Base-by-base conservation (phyloP, 2,797 vertebrate species). In the Otus scops region DNA sequence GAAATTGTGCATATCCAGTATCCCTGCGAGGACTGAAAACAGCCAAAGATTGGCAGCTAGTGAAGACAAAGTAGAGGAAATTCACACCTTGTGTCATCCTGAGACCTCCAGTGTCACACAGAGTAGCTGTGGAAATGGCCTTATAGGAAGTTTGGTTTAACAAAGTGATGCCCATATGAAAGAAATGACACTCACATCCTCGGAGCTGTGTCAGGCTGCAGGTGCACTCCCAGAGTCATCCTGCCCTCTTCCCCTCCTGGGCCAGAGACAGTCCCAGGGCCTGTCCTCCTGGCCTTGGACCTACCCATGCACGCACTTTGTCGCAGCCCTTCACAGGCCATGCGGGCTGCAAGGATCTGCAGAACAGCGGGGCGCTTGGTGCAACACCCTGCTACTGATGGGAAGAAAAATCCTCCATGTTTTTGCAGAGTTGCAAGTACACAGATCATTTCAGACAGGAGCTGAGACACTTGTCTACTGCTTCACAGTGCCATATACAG, bases 231-330 rank as follows among this genome's bases (percentile, higher is more conserved):
- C 2, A 2, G 32, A 32, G 36, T 45, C 39, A 10, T 19, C 13
- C 17, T 18, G 9, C 16, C 16, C 28, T 63, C 21, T 11, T 47
- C 12, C 7, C 9, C 34, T 43, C 34, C 43, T 3, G 13, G 28
- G 28, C 11, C 67, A 70, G 36, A 26, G n/a, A 8, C 21, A 27
- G 38, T 21, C 19, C 41, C 47, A 14, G 12, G 11, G 45, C 28
- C 45, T 39, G 27, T 30, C 22, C 34, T 41, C 43, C 75, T 8
- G 45, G 23, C 24, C 57, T 43, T 2, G 0, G 28, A 14, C 38
- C 12, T 3, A 9, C 10, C 27, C 18, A 13, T 4, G 9, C 41
- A 27, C 0, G 0, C 3, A 4, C 24, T 80, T 47, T 78, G 73
- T 36, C 1, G 0, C 63, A 78, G 80, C 41, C 20, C 53, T 22